A percentile compares a stretch with the other conserved stretches of the same genome.
These are phyloP conservation scores for Spea hammondii DNA, from an alignment of 2,797 vertebrate genomes.

Conservation along the genomic window DNA sequence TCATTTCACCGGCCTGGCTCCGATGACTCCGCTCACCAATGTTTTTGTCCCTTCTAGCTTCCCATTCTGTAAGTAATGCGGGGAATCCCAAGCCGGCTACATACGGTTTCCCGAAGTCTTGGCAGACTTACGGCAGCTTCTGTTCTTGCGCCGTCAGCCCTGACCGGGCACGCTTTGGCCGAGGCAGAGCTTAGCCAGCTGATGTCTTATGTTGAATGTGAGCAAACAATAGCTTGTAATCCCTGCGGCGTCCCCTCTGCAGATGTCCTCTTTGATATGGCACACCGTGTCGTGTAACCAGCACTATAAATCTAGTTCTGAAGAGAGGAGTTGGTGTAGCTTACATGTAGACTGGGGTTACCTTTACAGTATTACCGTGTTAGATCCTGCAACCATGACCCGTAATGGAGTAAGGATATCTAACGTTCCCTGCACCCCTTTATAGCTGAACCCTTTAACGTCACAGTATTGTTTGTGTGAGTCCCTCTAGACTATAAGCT, in stretches of 20 bases:
- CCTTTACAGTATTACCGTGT: too few species aligned
- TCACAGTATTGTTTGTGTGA: too few species aligned
- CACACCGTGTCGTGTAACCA: background rate
- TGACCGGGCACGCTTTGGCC: constrained; percentile 35
- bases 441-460: too few species aligned
- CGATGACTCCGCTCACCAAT: background rate
- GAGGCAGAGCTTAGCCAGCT: constrained; percentile 24
- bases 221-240: constrained; percentile 35
- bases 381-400: too few species aligned
- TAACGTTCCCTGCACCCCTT: too few species aligned
- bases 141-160: constrained; percentile 34
- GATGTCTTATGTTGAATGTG: constrained; percentile 21
- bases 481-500: too few species aligned
- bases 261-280: constrained; percentile 47
- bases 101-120: background rate
- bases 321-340: too few species aligned
- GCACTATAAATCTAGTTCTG: background rate
- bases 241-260: constrained; percentile 30
- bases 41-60: constrained; percentile 46
- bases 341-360: too few species aligned
- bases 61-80: constrained; percentile 38
- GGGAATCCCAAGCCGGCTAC: constrained; percentile 24
- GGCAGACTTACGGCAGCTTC: constrained; percentile 22
- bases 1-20: background rate
- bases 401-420: too few species aligned